Conservation (phyloP, 2,797 vertebrate genomes). For the Acanthornis magna region DNA sequence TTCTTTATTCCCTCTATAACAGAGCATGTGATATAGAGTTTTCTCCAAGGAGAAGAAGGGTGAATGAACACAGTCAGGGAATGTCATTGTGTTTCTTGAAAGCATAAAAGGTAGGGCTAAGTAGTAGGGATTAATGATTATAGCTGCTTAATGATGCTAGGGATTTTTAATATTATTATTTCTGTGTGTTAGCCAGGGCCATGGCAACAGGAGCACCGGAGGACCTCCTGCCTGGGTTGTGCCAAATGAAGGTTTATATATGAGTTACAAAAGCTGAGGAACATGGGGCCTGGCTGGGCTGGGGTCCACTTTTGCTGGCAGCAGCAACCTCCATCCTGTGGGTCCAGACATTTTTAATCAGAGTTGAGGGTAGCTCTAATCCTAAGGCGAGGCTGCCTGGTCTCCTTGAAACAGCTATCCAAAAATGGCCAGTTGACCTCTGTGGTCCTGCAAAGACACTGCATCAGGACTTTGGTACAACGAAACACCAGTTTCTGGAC, state of each 20-base stretch:
- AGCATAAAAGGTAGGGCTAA: constrained; percentile 6
- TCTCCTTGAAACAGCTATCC: background rate
- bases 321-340: background rate
- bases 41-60: constrained; percentile 13
- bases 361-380: background rate
- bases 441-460: background rate
- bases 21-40: background rate
- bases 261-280: background rate
- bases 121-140: background rate
- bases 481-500: background rate
- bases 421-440: background rate
- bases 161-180: background rate
- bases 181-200: background rate
- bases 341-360: background rate
- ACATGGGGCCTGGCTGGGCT: background rate
- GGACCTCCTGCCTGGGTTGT: background rate
- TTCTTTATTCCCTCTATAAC: background rate
- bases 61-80: background rate
- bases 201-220: background rate
- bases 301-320: background rate
- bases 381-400: background rate
- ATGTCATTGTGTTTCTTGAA: background rate
- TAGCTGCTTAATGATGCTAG: background rate
- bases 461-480: background rate
- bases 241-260: background rate